Evolutionary conservation across 2,888 invertebrate genomes (phyloP), one percentile per base, ranked within the genome.

Genomic region (Cheilosia variabilis): DNA sequence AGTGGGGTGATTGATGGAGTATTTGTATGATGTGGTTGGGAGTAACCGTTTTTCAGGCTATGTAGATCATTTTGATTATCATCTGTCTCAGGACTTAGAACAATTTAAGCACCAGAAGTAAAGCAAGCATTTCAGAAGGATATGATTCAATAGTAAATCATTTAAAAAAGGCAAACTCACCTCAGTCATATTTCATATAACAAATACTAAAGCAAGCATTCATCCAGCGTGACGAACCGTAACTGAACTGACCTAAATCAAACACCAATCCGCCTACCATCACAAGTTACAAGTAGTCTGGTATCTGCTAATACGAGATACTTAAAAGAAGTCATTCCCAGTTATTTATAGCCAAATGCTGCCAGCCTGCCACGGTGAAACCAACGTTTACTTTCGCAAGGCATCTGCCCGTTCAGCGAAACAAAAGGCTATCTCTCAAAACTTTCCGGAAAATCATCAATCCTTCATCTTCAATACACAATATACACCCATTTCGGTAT

Each of bases 401-500:
- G 47, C 45, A 45, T 45, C 17, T 43, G 2, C n/a, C 15, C 7
- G 37, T 37, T 37, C 4, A 37, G 4, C 37, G 37, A 13, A 37
- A 37, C 37, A 37, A 37, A 37, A 37, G 15, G 9, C 47, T 47
- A 17, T 47, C 47, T 47, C 47, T 47, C 17, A 19, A 47, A 47
- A 47, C 17, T 9, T 47, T 9, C 47, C 47, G 47, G 47, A 47
- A 47, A 47, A 47, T 47, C 47, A 47, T 47, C 47, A 47, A 47
- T 79, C 58, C 52, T 52, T 31, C 27, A 73, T 66, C 58, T 55
- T n/a, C 34, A 41, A 72, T 45, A 52, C 55, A 71, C 31, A 9
- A 31, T 31, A 34, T 47, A 55, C 68, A 68, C 62, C 45, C 47
- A 66, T 37, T 53, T n/a, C 41, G 37, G 27, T 80, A 80, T 66